Base-by-base conservation (phyloP, 1,140 invertebrate genomes). In the Drosophila sucinea region DNA sequence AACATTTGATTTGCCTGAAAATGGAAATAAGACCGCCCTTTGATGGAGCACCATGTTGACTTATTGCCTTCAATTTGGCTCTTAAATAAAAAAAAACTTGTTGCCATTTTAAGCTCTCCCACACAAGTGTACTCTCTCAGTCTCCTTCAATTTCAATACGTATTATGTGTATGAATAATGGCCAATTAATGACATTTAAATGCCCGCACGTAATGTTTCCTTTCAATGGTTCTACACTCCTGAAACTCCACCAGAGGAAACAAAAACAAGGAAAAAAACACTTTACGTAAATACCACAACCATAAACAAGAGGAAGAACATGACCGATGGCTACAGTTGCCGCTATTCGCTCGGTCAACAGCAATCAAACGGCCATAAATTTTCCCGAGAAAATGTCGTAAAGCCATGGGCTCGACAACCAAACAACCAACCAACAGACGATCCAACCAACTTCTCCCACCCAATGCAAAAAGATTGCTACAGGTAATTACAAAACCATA, bases 401-500 rank as follows among this genome's bases (percentile, higher is more conserved):
- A 70, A 64, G 57, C 25, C 56, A 58, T 35, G 33, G 56, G 56
- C 56, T 58, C 32, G 56, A 38, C 29, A 3, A 38, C 11, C 44
- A 5, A 51, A 17, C 23, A 51, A 25, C 44, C 11, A 41, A 17
- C 35, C 38, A 41, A 41, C n/a, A 11, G 3, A 30, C 30, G 1
- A 25, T 41, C 40, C 40, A 41, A 51, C 23, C 17, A 38, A 23
- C 32, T 30, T 32, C 60, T n/a, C 38, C 5, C 29, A 3, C 32
- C 11, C 33, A 5, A 6, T 38, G 3, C 10, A 10, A 0, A 65
- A 74, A 62, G 58, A 67, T 64, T 65, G 70, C 64, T 77, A 77
- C 70, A 77, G 74, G 74, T 73, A 77, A 77, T 77, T 77, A 77
- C 74, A 77, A 77, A 77, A 73, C 74, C 74, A 77, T 77, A 77